Conservation (phyloP, 1,140 invertebrate species). For the Reticulitermes speratus region DNA sequence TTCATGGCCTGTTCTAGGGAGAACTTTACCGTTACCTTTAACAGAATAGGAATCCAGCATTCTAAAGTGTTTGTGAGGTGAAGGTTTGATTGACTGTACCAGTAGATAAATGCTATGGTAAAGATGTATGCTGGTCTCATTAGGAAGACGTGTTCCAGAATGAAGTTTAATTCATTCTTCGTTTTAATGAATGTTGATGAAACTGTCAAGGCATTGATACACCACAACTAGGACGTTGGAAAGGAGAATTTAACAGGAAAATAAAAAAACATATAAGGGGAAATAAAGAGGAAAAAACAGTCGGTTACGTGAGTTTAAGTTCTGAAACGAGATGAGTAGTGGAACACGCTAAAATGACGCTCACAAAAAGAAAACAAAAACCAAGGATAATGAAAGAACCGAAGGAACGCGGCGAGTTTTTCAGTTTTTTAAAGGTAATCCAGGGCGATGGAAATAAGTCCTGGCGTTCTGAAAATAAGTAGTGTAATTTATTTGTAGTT, state of each 20-base stretch:
- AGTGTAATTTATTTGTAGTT: too few species aligned
- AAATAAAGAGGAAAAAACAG: not conserved
- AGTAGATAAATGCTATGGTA: not conserved
- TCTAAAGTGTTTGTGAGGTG: not conserved
- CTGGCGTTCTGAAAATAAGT: too few species aligned
- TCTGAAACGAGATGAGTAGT: not conserved
- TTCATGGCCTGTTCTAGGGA: too few species aligned
- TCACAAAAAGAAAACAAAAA: not conserved
- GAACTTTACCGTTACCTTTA: too few species aligned
- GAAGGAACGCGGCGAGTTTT: too few species aligned
- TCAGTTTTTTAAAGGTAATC: too few species aligned
- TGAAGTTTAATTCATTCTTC: slow-evolving; percentile 25
- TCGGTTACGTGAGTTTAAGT: not conserved
- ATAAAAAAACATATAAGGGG: not conserved
- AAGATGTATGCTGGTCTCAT: not conserved
- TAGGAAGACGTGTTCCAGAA: not conserved
- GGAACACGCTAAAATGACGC: not conserved
- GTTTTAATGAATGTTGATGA: slow-evolving; percentile 29
- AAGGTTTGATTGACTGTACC: not conserved
- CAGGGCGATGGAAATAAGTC: too few species aligned
- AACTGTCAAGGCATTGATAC: slow-evolving; percentile 24
- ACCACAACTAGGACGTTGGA: not conserved
- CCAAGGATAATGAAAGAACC: not conserved
- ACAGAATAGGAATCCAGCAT: too few species aligned
- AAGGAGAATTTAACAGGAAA: not conserved